These are phyloP conservation scores for Acomys russatus DNA, from an alignment of 2,797 vertebrate genomes.

Conservation along the genomic window DNA sequence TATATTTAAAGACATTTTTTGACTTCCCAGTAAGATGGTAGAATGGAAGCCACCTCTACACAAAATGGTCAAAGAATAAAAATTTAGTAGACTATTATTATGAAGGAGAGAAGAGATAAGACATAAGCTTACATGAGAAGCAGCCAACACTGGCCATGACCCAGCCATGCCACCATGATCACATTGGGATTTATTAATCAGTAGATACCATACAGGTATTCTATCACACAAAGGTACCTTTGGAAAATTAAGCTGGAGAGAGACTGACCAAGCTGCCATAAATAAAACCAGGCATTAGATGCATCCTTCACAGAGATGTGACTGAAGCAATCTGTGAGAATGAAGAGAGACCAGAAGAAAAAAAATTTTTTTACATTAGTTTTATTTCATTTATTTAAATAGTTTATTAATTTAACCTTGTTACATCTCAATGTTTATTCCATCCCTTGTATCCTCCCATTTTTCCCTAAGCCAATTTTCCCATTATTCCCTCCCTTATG, in stretches of 20 bases:
- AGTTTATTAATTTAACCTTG: too few species aligned
- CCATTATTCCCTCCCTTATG: too few species aligned
- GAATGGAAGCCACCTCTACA: not conserved
- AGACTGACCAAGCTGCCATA: not conserved
- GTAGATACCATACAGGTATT: not conserved
- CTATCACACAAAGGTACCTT: not conserved
- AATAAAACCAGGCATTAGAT: not conserved
- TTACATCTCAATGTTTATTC: too few species aligned
- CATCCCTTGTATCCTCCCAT: too few species aligned
- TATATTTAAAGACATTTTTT: slow-evolving; percentile 1
- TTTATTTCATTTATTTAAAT: too few species aligned
- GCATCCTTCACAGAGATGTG: not conserved
- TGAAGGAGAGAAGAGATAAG: not conserved
- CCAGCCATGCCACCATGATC: not conserved
- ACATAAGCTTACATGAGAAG: not conserved
- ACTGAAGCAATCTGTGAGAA: not conserved
- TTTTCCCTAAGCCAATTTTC: too few species aligned
- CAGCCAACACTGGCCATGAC: not conserved
- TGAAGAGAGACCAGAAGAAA: not conserved
- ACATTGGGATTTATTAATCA: not conserved
- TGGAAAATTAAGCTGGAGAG: not conserved
- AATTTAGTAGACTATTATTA: not conserved
- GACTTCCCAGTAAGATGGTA: not conserved
- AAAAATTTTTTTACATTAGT: too few species aligned
- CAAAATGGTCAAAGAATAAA: not conserved